Evolutionary conservation across 2,113 vertebrate genomes (phyloP), one percentile per base, ranked within the genome.

Genomic region (Thalassarche chlororhynchos): DNA sequence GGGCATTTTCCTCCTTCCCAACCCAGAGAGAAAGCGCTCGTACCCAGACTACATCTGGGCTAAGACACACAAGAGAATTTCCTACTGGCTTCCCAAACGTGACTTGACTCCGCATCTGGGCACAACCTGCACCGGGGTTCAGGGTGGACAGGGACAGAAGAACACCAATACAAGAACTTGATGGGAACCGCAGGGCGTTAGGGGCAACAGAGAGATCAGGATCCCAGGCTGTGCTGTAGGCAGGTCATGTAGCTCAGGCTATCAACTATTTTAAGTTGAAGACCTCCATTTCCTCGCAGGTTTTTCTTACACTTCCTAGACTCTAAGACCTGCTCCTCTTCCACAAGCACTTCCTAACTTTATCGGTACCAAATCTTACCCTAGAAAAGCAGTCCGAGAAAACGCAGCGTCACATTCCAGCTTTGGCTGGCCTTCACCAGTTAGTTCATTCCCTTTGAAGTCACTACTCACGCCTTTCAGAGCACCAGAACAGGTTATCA

Each of bases 171-270:
- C 25, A 34, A 64, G 61, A 57, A 24, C 20, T 20, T 16, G 31
- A 25, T 28, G 34, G 44, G 46, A 78, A 58, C 4, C 7, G 1
- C 54, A 3, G 0, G 2, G 6, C 31, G 18, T 34, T 17, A 58
- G 17, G 14, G 18, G 4, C 40, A 54, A 9, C 19, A 75, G 49
- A 40, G 29, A 68, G 24, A 76, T 34, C 17, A 17, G 65, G 26
- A 54, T 25, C 36, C 9, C 24, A 32, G 21, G 31, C 54, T 74
- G 40, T 34, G 66, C 52, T 32, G 17, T 14, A 74, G 17, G 20
- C 58, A 40, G 32, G 47, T 38, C 21, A 34, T 1, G 4, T 1
- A 38, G 47, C 24, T 26, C 51, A 55, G 32, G n/a, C 6, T 51
- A 52, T 17, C 31, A 62, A 14, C 6, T 46, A 13, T 25, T 66